Evolutionary conservation across 2,113 vertebrate genomes (phyloP).

Genomic region (Drymodes brunneopygia): DNA sequence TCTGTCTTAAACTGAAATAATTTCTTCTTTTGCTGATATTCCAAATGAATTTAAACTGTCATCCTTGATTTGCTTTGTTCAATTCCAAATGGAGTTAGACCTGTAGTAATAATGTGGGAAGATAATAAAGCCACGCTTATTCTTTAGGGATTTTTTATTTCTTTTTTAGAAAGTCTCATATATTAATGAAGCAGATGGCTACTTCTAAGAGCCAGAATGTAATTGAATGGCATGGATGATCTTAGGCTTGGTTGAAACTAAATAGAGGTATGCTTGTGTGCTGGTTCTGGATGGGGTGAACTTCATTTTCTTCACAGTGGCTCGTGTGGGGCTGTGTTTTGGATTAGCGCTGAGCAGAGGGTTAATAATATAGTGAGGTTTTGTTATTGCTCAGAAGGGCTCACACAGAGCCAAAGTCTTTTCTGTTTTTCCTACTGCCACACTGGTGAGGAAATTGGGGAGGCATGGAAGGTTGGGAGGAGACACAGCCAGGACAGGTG

Average conservation of each 20-base stretch:
- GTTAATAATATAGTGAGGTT: background rate
- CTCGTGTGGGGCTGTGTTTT: background rate
- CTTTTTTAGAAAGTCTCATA: background rate
- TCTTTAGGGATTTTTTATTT: background rate
- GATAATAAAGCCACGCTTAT: background rate
- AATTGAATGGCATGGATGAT: background rate
- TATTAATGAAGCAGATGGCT: background rate
- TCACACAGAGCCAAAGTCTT: rapidly evolving
- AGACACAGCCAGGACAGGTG: background rate
- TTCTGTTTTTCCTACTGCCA: background rate
- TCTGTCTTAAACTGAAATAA: background rate
- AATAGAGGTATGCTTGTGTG: background rate
- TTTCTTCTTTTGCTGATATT: background rate
- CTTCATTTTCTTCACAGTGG: background rate
- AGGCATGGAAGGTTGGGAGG: rapidly evolving
- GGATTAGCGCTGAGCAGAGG: background rate
- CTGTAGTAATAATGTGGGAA: background rate
- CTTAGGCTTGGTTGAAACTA: background rate
- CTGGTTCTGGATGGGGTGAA: background rate
- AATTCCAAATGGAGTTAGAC: background rate
- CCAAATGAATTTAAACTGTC: background rate
- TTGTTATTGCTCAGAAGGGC: background rate
- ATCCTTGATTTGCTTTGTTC: background rate
- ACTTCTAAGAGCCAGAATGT: background rate
- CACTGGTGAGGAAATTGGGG: rapidly evolving